Evolutionary conservation across 35 echinoderm and acorn worm species (phyloP).

Genomic region (Chiridota heheva): DNA sequence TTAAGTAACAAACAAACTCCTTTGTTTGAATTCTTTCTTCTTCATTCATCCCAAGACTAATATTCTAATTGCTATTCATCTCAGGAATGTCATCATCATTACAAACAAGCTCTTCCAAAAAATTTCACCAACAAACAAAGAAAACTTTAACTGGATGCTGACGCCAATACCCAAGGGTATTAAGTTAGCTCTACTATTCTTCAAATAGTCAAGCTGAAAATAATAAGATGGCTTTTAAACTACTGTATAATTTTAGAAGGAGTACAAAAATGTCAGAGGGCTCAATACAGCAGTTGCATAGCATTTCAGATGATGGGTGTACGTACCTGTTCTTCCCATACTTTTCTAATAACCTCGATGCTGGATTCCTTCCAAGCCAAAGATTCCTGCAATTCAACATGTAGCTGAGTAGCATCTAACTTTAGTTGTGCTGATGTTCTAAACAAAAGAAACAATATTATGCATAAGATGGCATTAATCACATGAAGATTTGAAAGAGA

Average conservation of each 20-base stretch:
- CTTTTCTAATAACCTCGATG: conserved; percentile 31
- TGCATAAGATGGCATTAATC: no score
- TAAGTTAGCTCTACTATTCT: no score
- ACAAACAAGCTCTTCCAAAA: neutral
- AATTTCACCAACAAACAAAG: neutral
- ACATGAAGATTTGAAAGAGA: no score
- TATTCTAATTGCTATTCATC: no score
- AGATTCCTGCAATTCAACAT: conserved; percentile 33
- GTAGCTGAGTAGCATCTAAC: no score
- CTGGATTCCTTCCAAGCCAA: conserved; percentile 45
- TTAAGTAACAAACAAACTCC: no score
- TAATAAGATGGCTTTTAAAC: neutral
- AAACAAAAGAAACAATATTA: no score
- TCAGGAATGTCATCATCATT: no score
- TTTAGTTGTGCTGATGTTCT: no score
- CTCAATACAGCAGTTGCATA: neutral
- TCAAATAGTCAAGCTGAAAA: no score
- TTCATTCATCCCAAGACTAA: no score
- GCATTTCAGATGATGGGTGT: neutral
- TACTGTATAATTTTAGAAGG: neutral
- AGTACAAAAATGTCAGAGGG: neutral
- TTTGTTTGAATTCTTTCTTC: neutral
- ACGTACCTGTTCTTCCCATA: conserved; percentile 55
- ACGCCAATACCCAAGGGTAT: neutral
- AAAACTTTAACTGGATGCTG: no score